These are phyloP conservation scores for Heliconius erato DNA, from an alignment of 2,888 invertebrate species.

Conservation along the genomic window DNA sequence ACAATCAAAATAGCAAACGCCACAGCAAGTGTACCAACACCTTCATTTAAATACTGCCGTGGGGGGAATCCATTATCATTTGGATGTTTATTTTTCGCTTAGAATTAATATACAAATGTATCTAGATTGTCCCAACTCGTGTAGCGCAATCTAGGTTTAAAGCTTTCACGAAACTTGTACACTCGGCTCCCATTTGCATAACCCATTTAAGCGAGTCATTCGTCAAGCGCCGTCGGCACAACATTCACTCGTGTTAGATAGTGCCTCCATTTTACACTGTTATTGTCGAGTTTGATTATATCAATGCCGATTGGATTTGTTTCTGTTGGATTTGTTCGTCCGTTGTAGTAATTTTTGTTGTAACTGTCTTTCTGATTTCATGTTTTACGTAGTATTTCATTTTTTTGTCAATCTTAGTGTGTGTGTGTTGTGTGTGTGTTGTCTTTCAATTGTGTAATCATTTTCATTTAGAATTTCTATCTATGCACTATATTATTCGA, in stretches of 20 bases:
- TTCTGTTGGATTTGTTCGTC: neutral
- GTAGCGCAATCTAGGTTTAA: conserved; percentile 50
- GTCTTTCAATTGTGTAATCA: too few species aligned
- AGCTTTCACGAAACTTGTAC: conserved; percentile 54
- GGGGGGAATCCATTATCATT: conserved; percentile 6
- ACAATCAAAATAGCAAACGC: neutral
- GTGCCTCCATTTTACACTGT: conserved; percentile 11
- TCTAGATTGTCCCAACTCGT: conserved; percentile 45
- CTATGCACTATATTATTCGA: too few species aligned
- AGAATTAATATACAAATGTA: conserved; percentile 49
- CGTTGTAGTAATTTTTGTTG: neutral
- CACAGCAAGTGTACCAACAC: neutral
- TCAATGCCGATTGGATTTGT: conserved; percentile 10
- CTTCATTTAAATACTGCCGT: conserved; percentile 5
- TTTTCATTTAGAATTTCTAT: too few species aligned
- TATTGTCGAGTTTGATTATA: conserved; percentile 24
- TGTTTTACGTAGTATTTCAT: neutral
- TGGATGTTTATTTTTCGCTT: conserved; percentile 28
- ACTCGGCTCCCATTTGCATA: conserved; percentile 66
- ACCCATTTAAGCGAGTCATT: conserved; percentile 62
- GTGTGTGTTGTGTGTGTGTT: too few species aligned
- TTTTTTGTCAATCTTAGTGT: neutral
- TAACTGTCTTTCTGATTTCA: neutral
- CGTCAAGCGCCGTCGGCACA: conserved; percentile 49
- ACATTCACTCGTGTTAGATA: conserved; percentile 29